Conservation (phyloP, 2,888 invertebrate species). For the Perdita meconis region DNA sequence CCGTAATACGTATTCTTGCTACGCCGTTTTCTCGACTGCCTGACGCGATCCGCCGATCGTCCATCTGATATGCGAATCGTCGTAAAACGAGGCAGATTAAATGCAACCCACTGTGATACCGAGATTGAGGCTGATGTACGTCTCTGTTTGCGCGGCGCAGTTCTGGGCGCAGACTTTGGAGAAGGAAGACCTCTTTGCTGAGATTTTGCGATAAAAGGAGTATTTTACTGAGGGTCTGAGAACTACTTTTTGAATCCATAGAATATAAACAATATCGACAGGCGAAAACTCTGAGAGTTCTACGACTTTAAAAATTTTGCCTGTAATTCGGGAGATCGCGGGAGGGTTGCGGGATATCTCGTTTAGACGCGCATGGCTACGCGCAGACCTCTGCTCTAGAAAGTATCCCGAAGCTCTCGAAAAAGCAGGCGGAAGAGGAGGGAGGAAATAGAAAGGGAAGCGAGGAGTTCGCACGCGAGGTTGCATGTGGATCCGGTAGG, state of each 20-base stretch:
- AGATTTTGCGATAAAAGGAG: too few relatives aligned
- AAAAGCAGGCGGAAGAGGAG: slow-evolving; percentile 40
- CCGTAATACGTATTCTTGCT: neutral
- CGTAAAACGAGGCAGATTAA: neutral
- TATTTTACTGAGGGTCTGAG: neutral
- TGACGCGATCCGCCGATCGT: too few relatives aligned
- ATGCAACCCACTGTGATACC: neutral
- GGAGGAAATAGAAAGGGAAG: slow-evolving; percentile 23
- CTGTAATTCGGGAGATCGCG: slow-evolving; percentile 11
- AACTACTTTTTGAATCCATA: neutral
- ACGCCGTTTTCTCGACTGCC: too few relatives aligned
- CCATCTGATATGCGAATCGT: neutral
- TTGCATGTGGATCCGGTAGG: slow-evolving; percentile 61
- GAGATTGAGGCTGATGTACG: neutral
- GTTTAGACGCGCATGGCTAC: slow-evolving; percentile 51
- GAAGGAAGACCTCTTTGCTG: too few relatives aligned
- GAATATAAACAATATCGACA: neutral
- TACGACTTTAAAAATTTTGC: slow-evolving; percentile 1
- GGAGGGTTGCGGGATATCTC: slow-evolving; percentile 32
- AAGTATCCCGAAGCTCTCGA: slow-evolving; percentile 61
- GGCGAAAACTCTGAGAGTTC: neutral
- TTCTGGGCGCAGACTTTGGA: neutral
- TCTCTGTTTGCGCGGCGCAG: neutral
- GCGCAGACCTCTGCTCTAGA: slow-evolving; percentile 67
- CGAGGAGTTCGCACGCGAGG: slow-evolving; percentile 62